These are phyloP conservation scores for Pagetopsis macropterus DNA, from an alignment of 2,797 vertebrate genomes.

Conservation along the genomic window DNA sequence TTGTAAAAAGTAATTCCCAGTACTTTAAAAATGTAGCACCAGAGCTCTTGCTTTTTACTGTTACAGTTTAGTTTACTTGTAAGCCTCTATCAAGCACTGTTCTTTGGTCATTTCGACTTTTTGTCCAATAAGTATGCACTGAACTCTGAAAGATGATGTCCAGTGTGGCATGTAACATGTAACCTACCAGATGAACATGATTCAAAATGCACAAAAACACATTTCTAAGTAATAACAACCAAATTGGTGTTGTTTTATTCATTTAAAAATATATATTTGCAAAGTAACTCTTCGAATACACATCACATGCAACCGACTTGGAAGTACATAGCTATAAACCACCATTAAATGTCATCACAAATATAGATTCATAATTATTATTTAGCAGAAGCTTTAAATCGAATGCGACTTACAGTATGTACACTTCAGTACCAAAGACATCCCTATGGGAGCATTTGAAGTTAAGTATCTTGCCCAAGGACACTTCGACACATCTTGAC, in stretches of 20 bases:
- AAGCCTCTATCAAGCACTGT: slow-evolving; percentile 2
- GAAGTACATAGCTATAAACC: slow-evolving; percentile 19
- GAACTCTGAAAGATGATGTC: background rate
- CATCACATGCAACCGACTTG: background rate
- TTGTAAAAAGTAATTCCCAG: slow-evolving; percentile 18
- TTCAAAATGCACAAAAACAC: background rate
- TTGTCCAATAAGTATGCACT: slow-evolving; percentile 3
- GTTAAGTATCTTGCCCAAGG: no score
- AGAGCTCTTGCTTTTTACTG: background rate
- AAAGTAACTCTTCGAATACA: background rate
- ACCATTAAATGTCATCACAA: no score
- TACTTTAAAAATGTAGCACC: slow-evolving; percentile 14
- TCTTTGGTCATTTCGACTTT: background rate
- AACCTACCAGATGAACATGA: background rate
- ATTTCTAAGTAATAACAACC: background rate
- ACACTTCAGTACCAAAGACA: no score
- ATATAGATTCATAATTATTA: no score
- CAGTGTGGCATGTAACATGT: background rate
- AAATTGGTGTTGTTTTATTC: background rate
- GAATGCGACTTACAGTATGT: no score
- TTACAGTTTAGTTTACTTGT: background rate
- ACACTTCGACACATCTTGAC: no score
- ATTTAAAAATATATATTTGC: background rate
- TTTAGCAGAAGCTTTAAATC: no score
- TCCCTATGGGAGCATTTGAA: no score